These are phyloP conservation scores for Corbicula japonica DNA, from an alignment of 2,888 invertebrate species.

Conservation along the genomic window DNA sequence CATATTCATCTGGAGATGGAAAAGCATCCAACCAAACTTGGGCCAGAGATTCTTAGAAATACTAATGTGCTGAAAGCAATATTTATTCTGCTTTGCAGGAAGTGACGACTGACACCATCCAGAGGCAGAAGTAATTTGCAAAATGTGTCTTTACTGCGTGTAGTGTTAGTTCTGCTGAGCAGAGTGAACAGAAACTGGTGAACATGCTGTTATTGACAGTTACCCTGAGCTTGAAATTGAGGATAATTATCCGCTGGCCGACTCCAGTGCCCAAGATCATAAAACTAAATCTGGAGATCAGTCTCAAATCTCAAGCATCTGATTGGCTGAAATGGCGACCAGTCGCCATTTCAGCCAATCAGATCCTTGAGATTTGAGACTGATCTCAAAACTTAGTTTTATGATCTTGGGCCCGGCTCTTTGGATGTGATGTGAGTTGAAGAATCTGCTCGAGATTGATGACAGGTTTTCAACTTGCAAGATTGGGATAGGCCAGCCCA, in stretches of 20 bases:
- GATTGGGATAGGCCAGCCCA: slow-evolving; percentile 30
- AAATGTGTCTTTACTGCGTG: slow-evolving; percentile 18
- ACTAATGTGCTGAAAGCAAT: no score
- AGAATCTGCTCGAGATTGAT: slow-evolving; percentile 16
- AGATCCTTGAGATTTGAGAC: no score
- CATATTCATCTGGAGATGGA: no score
- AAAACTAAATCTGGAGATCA: no score
- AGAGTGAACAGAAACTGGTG: neutral
- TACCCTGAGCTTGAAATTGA: neutral
- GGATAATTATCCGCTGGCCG: slow-evolving; percentile 17
- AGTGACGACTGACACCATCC: neutral
- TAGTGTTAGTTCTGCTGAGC: neutral
- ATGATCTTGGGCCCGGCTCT: slow-evolving; percentile 20
- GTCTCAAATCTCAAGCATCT: no score
- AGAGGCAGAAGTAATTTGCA: slow-evolving; percentile 1
- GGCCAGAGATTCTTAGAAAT: slow-evolving; percentile 8
- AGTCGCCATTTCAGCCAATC: no score
- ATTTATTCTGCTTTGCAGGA: slow-evolving; percentile 21
- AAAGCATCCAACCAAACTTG: slow-evolving; percentile 14
- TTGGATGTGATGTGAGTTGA: slow-evolving; percentile 22
- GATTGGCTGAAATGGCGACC: no score
- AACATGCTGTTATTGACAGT: neutral
- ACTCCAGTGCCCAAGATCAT: no score
- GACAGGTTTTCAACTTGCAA: slow-evolving; percentile 29
- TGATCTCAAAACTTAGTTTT: no score